Percentiles rank a stretch among this genome's conserved stretches.
Conservation (phyloP, 2,888 invertebrate species). For the Oxyscelio sp. region DNA sequence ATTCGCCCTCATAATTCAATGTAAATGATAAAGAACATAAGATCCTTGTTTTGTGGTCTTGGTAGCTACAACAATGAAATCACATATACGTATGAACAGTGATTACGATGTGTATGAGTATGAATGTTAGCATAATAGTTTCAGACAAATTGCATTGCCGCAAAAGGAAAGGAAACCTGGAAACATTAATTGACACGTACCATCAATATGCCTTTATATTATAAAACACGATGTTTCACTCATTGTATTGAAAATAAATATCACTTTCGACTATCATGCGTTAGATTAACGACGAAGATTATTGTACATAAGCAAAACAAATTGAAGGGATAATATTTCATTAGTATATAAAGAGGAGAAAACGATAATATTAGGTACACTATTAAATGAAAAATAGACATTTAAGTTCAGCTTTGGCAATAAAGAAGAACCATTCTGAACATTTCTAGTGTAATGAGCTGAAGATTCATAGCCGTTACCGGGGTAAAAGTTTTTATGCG, state of each 20-base stretch:
- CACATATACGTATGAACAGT: constrained; percentile 8
- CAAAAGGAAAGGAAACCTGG: constrained; percentile 32
- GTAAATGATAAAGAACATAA: no score
- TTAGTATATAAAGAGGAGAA: constrained; percentile 36
- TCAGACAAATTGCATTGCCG: constrained; percentile 20
- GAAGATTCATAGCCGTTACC: no score
- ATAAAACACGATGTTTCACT: constrained; percentile 57
- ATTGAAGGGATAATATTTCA: constrained; percentile 56
- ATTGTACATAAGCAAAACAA: constrained; percentile 58
- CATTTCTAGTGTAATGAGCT: constrained; percentile 58
- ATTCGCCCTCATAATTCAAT: no score
- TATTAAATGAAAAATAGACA: constrained; percentile 43
- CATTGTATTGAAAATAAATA: constrained; percentile 56
- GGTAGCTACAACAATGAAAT: neutral
- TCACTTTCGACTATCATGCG: constrained; percentile 41
- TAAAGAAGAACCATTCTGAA: constrained; percentile 53
- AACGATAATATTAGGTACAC: constrained; percentile 43
- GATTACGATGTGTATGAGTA: constrained; percentile 12
- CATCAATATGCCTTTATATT: constrained; percentile 72
- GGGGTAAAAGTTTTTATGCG: no score
- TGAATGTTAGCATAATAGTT: constrained; percentile 29
- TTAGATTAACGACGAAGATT: constrained; percentile 40
- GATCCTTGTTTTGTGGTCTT: constrained; percentile 16
- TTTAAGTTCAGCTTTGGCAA: constrained; percentile 68
- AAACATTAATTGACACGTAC: constrained; percentile 48